phyloP scores from a whole-genome alignment of 92 coral and sea anemone species.

The Palythoa caribaeorum region DNA sequence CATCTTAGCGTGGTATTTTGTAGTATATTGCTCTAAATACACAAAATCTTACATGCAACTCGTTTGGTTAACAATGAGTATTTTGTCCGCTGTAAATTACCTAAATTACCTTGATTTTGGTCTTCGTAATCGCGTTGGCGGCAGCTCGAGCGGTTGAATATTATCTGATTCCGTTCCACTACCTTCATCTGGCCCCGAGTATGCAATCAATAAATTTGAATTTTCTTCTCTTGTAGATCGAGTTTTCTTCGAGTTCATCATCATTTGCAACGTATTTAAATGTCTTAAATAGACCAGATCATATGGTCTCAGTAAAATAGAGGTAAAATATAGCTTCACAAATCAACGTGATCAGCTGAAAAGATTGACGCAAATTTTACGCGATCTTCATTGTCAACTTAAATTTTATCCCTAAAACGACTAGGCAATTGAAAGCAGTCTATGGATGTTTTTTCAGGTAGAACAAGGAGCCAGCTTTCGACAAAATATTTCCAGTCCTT shows the following conservation, averaged over 20 bases:
- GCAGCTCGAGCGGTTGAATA: conserved; percentile 83
- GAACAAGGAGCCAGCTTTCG: neutral
- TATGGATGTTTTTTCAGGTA: neutral
- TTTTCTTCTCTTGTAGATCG: conserved; percentile 65
- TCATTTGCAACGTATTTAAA: neutral
- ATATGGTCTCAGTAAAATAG: neutral
- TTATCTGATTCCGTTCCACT: conserved; percentile 78
- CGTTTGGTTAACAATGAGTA: neutral
- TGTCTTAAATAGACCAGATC: neutral
- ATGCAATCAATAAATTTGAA: conserved; percentile 71
- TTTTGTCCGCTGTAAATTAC: conserved; percentile 41
- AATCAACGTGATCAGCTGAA: conserved; percentile 3
- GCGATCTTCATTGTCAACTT: neutral
- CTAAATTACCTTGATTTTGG: conserved; percentile 80
- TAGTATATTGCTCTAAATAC: neutral
- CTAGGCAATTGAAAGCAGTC: neutral
- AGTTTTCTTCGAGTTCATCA: conserved; percentile 67
- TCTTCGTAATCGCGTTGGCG: conserved; percentile 88
- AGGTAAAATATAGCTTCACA: neutral
- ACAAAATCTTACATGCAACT: neutral
- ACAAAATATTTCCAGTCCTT: neutral
- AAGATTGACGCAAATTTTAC: neutral
- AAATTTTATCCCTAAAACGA: neutral
- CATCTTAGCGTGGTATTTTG: conserved; percentile 7
- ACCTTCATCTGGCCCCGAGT: conserved; percentile 69